phyloP scores from a whole-genome alignment of 2,888 invertebrate species.

The Morpho achilles region DNA sequence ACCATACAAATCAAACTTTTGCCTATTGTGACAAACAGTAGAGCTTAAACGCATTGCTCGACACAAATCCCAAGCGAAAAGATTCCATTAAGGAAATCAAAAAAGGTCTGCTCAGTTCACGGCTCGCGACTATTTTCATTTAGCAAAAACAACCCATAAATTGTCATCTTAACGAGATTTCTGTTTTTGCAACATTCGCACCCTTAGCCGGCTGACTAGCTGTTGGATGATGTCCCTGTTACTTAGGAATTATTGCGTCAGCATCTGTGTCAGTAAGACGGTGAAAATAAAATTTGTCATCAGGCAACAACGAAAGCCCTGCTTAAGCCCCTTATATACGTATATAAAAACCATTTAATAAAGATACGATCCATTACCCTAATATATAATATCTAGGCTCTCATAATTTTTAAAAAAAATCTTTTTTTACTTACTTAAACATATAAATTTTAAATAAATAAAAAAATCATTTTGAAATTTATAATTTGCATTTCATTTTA shows the following conservation, averaged over 20 bases:
- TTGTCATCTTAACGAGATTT: constrained; percentile 80
- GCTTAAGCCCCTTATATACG: not conserved
- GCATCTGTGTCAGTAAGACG: constrained; percentile 27
- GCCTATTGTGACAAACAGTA: constrained; percentile 34
- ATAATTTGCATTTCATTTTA: too few species aligned
- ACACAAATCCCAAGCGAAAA: constrained; percentile 75
- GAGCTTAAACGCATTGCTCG: constrained; percentile 64
- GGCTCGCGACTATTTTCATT: constrained; percentile 76
- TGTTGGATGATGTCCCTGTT: constrained; percentile 45
- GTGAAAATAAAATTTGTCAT: constrained; percentile 10
- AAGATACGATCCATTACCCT: constrained; percentile 4
- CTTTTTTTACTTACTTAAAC: too few species aligned
- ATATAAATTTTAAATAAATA: too few species aligned
- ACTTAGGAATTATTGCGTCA: constrained; percentile 49
- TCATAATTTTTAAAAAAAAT: too few species aligned
- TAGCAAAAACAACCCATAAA: constrained; percentile 80
- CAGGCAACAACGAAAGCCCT: constrained; percentile 8
- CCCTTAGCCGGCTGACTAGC: constrained; percentile 43
- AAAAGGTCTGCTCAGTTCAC: constrained; percentile 74
- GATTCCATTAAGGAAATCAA: constrained; percentile 80
- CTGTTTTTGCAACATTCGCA: constrained; percentile 75
- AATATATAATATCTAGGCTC: not conserved
- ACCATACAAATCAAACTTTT: constrained; percentile 19
- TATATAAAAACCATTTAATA: constrained; percentile 1
- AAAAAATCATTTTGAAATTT: too few species aligned